Percentiles rank a stretch among this genome's conserved stretches.
These are phyloP conservation scores for Urosaurus nigricauda DNA, from an alignment of 2,797 vertebrate genomes.

Conservation along the genomic window DNA sequence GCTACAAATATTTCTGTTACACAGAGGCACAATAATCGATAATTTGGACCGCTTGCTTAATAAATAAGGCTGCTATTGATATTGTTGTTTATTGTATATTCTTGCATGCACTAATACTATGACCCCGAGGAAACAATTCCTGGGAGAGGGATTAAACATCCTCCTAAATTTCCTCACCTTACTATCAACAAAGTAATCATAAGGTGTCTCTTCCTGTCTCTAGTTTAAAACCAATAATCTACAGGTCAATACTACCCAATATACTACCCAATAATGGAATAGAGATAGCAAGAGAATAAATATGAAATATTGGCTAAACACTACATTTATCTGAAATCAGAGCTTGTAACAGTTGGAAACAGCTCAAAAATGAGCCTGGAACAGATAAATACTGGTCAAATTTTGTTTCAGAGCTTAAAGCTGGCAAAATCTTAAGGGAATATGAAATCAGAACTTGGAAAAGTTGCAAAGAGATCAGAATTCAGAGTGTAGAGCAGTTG, in stretches of 20 bases:
- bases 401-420: not conserved
- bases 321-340: not conserved
- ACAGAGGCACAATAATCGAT: not conserved
- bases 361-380: too few relatives aligned
- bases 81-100: not conserved
- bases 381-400: too few relatives aligned
- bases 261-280: not conserved
- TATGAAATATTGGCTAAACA: not conserved
- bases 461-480: not conserved
- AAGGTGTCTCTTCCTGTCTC: not conserved
- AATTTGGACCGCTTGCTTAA: not conserved
- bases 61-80: not conserved
- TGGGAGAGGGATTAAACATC: too few relatives aligned
- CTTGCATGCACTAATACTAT: not conserved
- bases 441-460: not conserved
- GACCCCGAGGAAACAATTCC: not conserved
- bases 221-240: not conserved
- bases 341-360: not conserved
- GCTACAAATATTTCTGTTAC: not conserved
- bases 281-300: too few relatives aligned
- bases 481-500: not conserved
- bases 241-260: not conserved
- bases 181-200: not conserved
- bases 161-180: not conserved
- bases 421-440: not conserved